Percentiles rank a stretch among this genome's conserved stretches.
Evolutionary conservation across 2,113 vertebrate species (phyloP).

Genomic region (Lamprotornis superbus): DNA sequence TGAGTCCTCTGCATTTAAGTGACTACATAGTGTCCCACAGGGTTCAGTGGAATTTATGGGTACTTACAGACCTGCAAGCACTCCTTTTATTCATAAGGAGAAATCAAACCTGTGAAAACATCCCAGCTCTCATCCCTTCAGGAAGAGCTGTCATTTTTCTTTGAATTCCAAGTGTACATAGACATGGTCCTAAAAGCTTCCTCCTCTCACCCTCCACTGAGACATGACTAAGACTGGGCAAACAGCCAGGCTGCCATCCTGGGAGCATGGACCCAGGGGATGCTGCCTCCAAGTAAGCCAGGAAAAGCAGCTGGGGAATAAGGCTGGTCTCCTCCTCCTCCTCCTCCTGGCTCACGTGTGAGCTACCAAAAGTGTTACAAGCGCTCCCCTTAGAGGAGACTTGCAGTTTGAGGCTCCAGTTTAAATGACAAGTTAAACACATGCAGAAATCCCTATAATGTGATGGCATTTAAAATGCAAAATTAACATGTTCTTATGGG

Average conservation of each 20-base stretch:
- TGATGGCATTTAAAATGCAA: neutral
- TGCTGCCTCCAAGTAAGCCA: neutral
- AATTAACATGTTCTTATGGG: neutral
- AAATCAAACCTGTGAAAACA: neutral
- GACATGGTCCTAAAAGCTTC: neutral
- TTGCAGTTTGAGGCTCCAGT: neutral
- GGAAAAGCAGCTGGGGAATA: neutral
- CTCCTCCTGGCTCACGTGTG: neutral
- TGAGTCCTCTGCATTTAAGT: neutral
- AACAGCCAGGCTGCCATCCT: neutral
- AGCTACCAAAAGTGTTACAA: conserved; percentile 12
- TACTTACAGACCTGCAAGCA: neutral
- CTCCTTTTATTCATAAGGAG: neutral
- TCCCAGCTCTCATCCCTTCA: neutral
- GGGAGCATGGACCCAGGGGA: neutral
- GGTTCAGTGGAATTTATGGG: neutral
- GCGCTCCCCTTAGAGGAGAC: conserved; percentile 52
- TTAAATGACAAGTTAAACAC: neutral
- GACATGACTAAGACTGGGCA: neutral
- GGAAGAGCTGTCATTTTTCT: neutral
- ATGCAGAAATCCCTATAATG: neutral
- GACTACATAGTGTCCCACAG: neutral
- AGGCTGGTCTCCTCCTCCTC: neutral
- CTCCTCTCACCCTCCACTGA: neutral
- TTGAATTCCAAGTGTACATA: neutral